These are phyloP conservation scores for Aculops lycopersici DNA, from an alignment of 1,140 invertebrate genomes.

Conservation along the genomic window DNA sequence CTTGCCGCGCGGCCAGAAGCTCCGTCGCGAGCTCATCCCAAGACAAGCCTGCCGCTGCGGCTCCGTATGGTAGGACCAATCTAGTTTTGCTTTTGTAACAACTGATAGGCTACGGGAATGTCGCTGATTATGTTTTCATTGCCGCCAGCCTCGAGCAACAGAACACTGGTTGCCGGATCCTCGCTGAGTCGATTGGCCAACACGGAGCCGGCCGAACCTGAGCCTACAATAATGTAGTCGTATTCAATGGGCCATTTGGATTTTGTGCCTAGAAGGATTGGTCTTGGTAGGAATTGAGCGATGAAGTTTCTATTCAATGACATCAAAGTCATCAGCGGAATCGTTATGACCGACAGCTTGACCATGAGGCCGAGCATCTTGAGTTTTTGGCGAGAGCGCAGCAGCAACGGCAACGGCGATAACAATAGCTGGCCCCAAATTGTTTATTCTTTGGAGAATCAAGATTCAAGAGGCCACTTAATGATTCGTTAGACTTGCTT, in stretches of 20 bases:
- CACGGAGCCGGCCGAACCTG: slow-evolving; percentile 68
- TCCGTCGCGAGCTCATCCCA: slow-evolving; percentile 27
- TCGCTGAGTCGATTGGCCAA: slow-evolving; percentile 63
- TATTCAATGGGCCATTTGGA: slow-evolving; percentile 30
- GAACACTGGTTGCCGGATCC: slow-evolving; percentile 20
- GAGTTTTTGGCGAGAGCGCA: neutral
- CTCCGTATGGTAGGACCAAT: slow-evolving; percentile 54
- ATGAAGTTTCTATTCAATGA: neutral
- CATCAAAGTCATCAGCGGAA: neutral
- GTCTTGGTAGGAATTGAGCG: neutral
- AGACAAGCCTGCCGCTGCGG: slow-evolving; percentile 47
- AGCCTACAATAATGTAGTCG: slow-evolving; percentile 5
- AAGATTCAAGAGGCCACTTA: too few species aligned
- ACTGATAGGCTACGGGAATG: slow-evolving; percentile 50
- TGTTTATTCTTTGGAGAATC: too few species aligned
- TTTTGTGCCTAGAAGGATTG: neutral
- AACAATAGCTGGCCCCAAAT: too few species aligned
- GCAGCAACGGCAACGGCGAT: neutral
- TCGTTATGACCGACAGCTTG: neutral
- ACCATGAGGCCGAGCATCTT: neutral
- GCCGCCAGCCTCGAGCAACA: slow-evolving; percentile 58
- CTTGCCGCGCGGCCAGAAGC: slow-evolving; percentile 7
- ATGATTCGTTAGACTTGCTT: too few species aligned
- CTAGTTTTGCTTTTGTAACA: slow-evolving; percentile 44
- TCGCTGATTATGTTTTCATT: slow-evolving; percentile 63